Percentiles rank a stretch among this genome's conserved stretches.
These are phyloP conservation scores for Phyto melanocephala DNA, from an alignment of 2,888 invertebrate genomes.

Conservation along the genomic window DNA sequence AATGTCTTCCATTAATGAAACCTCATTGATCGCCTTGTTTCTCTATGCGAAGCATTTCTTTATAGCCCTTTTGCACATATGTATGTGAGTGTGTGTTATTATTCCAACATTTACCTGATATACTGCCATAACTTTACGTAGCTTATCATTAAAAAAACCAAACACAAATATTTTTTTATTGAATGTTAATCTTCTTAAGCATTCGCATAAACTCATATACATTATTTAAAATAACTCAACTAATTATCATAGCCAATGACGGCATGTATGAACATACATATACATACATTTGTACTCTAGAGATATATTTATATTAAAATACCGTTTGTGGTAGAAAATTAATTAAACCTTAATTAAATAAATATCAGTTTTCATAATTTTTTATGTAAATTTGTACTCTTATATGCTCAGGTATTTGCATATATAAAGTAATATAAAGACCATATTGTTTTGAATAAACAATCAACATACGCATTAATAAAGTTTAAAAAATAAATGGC, in stretches of 20 bases:
- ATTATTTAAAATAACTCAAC: slow-evolving; percentile 23
- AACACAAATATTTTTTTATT: slow-evolving; percentile 35
- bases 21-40: no score
- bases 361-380: slow-evolving; percentile 39
- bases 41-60: no score
- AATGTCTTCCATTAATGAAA: no score
- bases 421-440: background rate
- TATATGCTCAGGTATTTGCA: background rate
- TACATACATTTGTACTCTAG: no score
- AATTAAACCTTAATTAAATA: slow-evolving; percentile 35
- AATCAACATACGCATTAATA: background rate
- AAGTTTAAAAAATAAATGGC: slow-evolving; percentile 2
- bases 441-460: background rate
- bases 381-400: background rate
- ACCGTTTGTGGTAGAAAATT: background rate
- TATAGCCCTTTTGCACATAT: no score
- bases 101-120: no score
- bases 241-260: slow-evolving; percentile 29
- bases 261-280: background rate
- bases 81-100: no score
- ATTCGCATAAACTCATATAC: background rate
- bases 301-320: background rate
- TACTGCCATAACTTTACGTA: no score
- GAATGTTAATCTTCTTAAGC: slow-evolving; percentile 23
- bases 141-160: no score